A percentile compares a stretch with the other conserved stretches of the same genome.
Evolutionary conservation across 2,888 invertebrate genomes (phyloP).

Genomic region (Drosophila fungiperda): DNA sequence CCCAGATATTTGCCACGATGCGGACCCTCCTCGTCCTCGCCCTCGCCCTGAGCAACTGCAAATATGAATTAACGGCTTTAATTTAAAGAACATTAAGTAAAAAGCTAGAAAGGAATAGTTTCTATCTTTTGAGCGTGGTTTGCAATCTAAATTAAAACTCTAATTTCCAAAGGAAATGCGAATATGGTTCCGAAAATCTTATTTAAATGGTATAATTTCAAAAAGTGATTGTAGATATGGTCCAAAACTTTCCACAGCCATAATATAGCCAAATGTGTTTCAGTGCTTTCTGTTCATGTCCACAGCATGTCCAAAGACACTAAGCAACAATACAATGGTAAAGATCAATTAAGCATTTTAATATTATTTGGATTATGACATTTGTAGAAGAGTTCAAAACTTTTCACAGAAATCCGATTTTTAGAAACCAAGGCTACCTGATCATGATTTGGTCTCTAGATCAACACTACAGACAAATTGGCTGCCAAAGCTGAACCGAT

Average conservation of each 20-base stretch:
- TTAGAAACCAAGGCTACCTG: not conserved
- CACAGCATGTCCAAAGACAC: not conserved
- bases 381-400: not conserved
- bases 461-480: not conserved
- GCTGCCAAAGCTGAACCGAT: not conserved
- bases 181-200: not conserved
- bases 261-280: not conserved
- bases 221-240: not conserved
- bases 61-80: not conserved
- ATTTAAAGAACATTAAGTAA: slow-evolving; percentile 1
- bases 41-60: slow-evolving; percentile 78
- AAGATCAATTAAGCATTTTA: not conserved
- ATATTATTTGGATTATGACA: not conserved
- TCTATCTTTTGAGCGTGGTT: not conserved
- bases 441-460: not conserved
- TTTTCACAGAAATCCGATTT: not conserved
- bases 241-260: not conserved
- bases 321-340: not conserved
- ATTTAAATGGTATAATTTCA: not conserved
- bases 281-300: not conserved
- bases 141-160: not conserved
- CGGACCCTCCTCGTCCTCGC: slow-evolving; percentile 90
- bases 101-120: not conserved
- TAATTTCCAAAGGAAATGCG: not conserved
- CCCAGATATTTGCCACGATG: slow-evolving; percentile 93